Evolutionary conservation across 2,797 vertebrate genomes (phyloP).

Genomic region (Danio choprae): DNA sequence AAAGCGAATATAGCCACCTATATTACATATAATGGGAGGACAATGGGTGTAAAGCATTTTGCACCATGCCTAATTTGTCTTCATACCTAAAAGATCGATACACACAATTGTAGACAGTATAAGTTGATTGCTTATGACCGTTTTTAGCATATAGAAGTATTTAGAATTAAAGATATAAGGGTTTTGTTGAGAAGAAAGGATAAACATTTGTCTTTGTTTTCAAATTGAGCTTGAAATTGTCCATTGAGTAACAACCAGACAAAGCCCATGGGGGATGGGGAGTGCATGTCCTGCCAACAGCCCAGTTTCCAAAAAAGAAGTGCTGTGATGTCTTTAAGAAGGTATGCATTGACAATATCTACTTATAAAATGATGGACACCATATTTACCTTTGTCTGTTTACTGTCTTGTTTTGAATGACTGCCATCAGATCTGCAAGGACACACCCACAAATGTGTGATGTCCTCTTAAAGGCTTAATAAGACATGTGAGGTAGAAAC

Average conservation of each 20-base stretch:
- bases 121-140: too few species aligned
- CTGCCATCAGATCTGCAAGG: background rate
- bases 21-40: too few species aligned
- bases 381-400: background rate
- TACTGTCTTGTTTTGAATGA: background rate
- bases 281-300: background rate
- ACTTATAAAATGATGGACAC: background rate
- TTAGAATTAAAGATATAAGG: background rate
- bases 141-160: background rate
- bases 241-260: background rate
- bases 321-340: background rate
- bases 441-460: background rate
- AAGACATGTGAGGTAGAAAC: background rate
- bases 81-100: background rate
- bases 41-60: too few species aligned
- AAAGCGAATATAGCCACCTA: too few species aligned
- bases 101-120: background rate
- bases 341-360: background rate
- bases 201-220: background rate
- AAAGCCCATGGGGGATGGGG: background rate
- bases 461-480: background rate
- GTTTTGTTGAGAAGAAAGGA: background rate
- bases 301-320: too few species aligned
- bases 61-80: too few species aligned
- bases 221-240: background rate